Evolutionary conservation across 1,140 invertebrate genomes (phyloP), one percentile per base, ranked within the genome.

Genomic region (Drosophila paulistorum): DNA sequence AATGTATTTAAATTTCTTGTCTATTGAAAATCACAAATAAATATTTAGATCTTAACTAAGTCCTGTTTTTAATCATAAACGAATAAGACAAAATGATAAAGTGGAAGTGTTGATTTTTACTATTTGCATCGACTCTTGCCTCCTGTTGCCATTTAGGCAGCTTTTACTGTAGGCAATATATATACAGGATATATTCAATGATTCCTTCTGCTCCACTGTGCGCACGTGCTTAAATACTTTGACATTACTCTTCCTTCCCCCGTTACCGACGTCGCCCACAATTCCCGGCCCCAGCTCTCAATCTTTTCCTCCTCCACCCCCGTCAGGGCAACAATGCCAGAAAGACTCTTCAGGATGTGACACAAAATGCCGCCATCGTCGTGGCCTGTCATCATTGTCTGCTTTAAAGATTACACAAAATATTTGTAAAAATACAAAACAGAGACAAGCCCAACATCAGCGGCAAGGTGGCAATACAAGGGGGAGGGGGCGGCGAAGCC

Each of bases 401-500:
- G 79, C 77, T 87, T 90, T 86, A 90, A 91, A 90, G 85, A 90
- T 91, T 91, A 91, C 82, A 90, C 77, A 84, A 83, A 91, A 90
- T 91, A 90, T 90, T 91, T 90, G 81, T 90, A 81, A 87, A 83
- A 90, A 90, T 86, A 90, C 76, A 85, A 90, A 90, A 80, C 89
- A 89, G 81, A 87, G 35, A 81, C 79, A 84, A 71, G 81, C 67
- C 35, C 45, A 51, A 51, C 41, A 58, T 11, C 58, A 48, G 45
- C 35, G 23, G 20, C 17, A 23, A 65, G 11, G 62, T 14, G 7
- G 20, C 7, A 11, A 54, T 17, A 20, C 55, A 20, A 35, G 9
- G 17, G 14, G 30, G 30, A 0, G 6, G 51, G 60, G 11, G 62
- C 5, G 58, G 23, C 7, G 20, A 10, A 10, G 17, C 17, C 17